Percentiles rank a stretch among this genome's conserved stretches.
phyloP scores from a whole-genome alignment of 2,888 invertebrate species.

The Macrophya annulata region DNA sequence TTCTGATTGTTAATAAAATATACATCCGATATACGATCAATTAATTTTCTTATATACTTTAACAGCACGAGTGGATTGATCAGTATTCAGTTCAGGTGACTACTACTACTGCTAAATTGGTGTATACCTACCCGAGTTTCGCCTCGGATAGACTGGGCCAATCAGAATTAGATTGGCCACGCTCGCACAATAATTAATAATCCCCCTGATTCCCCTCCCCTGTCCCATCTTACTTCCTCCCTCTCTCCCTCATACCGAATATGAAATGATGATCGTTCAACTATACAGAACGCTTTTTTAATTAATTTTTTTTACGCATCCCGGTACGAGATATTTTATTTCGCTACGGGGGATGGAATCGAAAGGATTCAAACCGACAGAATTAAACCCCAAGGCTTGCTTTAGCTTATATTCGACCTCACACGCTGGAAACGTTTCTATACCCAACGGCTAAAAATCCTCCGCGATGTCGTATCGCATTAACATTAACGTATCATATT shows the following conservation, averaged over 20 bases:
- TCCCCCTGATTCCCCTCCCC: conserved; percentile 17
- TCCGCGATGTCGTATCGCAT: not conserved
- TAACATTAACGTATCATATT: not conserved
- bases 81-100: conserved; percentile 62
- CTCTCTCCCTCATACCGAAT: not conserved
- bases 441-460: conserved; percentile 6
- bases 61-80: conserved; percentile 62
- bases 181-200: conserved; percentile 73
- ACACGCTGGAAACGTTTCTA: not conserved
- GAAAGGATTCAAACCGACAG: conserved; percentile 36
- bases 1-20: not conserved
- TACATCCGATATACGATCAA: not conserved
- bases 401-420: conserved; percentile 18
- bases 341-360: conserved; percentile 52
- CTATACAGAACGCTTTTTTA: conserved; percentile 21
- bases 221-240: no score
- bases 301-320: conserved; percentile 42
- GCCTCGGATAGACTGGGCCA: conserved; percentile 66
- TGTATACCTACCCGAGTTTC: not conserved
- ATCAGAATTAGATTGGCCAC: conserved; percentile 73
- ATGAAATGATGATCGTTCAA: conserved; percentile 27
- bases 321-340: conserved; percentile 33
- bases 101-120: conserved; percentile 48
- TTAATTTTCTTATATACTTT: not conserved
- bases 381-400: not conserved